These are phyloP conservation scores for Percopsis transmontana DNA, from an alignment of 2,113 vertebrate species.

Conservation along the genomic window DNA sequence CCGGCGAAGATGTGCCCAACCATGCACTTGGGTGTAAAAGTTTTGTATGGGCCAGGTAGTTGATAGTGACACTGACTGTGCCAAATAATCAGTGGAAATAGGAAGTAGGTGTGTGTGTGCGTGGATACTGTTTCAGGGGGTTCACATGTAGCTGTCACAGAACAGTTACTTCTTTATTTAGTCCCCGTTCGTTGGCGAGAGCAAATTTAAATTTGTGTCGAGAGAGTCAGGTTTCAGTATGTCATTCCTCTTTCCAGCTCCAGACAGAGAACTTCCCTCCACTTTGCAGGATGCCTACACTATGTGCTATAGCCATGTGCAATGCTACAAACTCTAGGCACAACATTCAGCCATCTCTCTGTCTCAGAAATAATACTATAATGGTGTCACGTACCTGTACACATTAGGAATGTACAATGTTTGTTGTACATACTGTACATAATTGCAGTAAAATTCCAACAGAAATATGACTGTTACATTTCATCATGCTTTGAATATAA, in stretches of 20 bases:
- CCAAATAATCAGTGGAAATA: conserved; percentile 18
- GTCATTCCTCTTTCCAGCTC: conserved; percentile 54
- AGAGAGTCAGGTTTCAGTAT: conserved; percentile 55
- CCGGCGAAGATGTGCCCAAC: conserved; percentile 49
- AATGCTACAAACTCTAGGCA: neutral
- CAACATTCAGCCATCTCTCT: neutral
- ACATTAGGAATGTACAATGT: neutral
- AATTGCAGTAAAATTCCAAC: too few species aligned
- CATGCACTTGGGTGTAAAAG: neutral
- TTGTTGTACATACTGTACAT: too few species aligned
- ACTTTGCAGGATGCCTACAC: neutral
- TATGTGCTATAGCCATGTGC: neutral
- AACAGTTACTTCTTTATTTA: conserved; percentile 67
- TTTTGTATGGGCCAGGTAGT: conserved; percentile 40
- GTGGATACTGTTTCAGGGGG: conserved; percentile 15
- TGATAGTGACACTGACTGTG: conserved; percentile 32
- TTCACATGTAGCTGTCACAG: conserved; percentile 26
- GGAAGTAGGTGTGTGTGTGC: neutral
- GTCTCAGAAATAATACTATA: too few species aligned
- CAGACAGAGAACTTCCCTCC: conserved; percentile 28
- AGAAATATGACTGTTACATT: too few species aligned
- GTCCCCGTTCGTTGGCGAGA: conserved; percentile 29
- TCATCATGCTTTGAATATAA: conserved; percentile 12
- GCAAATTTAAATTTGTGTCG: neutral
- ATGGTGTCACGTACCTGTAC: too few species aligned